phyloP scores from a whole-genome alignment of 2,113 vertebrate species.

The Forbesichthys agassizii region DNA sequence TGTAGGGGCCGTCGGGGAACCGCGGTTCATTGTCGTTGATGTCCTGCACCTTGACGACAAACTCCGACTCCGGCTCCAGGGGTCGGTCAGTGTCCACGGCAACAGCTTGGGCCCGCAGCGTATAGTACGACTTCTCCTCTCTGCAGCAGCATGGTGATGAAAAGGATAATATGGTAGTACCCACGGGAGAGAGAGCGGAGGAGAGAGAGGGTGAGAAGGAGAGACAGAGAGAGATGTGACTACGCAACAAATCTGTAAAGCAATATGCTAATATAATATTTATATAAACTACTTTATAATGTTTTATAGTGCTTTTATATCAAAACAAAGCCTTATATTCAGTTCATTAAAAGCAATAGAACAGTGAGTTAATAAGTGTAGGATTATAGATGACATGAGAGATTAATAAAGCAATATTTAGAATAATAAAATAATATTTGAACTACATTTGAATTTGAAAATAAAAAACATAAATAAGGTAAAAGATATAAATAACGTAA shows the following conservation, averaged over 20 bases:
- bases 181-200: too few species aligned
- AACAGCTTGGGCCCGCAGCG: conserved; percentile 87
- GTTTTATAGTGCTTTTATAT: too few species aligned
- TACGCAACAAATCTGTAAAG: too few species aligned
- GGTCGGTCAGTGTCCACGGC: conserved; percentile 86
- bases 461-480: too few species aligned
- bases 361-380: too few species aligned
- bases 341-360: neutral
- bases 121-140: conserved; percentile 91
- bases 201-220: too few species aligned
- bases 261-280: too few species aligned
- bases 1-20: conserved; percentile 88
- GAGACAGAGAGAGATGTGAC: too few species aligned
- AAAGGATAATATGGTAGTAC: too few species aligned
- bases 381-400: too few species aligned
- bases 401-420: neutral
- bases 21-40: conserved; percentile 95
- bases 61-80: conserved; percentile 91
- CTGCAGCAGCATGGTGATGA: conserved; percentile 12
- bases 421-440: neutral
- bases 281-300: too few species aligned
- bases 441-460: neutral
- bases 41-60: conserved; percentile 96
- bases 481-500: too few species aligned
- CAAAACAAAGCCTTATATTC: neutral